Evolutionary conservation across 2,797 vertebrate species (phyloP).

Genomic region (Botia kubotai): DNA sequence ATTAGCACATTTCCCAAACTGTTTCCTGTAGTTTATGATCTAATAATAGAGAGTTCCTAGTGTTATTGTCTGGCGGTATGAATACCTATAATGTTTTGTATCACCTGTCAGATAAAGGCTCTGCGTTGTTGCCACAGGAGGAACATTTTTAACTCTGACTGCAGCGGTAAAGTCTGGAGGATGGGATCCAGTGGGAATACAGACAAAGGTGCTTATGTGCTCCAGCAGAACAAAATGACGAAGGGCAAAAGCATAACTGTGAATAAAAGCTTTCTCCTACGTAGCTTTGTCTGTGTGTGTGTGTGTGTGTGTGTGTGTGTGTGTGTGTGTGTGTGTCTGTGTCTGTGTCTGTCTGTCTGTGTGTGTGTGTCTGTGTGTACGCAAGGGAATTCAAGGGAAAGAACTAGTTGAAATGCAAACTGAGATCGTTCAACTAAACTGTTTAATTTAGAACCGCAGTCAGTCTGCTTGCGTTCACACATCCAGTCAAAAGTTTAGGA

Average conservation of each 20-base stretch:
- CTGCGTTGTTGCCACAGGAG: constrained; percentile 29
- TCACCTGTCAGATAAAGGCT: constrained; percentile 58
- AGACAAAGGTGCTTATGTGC: constrained; percentile 54
- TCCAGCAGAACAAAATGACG: constrained; percentile 44
- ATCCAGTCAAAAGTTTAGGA: neutral
- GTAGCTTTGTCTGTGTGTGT: constrained; percentile 24
- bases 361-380: neutral
- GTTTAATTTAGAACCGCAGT: neutral
- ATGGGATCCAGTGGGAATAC: constrained; percentile 47
- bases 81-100: constrained; percentile 56
- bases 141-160: constrained; percentile 50
- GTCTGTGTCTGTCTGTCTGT: no score
- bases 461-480: neutral
- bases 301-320: neutral
- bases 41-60: constrained; percentile 61
- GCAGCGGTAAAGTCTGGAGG: constrained; percentile 41
- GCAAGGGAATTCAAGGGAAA: neutral
- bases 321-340: no score
- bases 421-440: neutral
- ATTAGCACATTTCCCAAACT: constrained; percentile 35
- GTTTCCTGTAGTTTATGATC: constrained; percentile 58
- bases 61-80: constrained; percentile 56
- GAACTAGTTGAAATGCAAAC: neutral
- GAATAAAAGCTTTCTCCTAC: constrained; percentile 46
- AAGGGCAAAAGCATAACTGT: constrained; percentile 35